phyloP scores from a whole-genome alignment of 2,113 vertebrate species.

The Catharus fuscescens region DNA sequence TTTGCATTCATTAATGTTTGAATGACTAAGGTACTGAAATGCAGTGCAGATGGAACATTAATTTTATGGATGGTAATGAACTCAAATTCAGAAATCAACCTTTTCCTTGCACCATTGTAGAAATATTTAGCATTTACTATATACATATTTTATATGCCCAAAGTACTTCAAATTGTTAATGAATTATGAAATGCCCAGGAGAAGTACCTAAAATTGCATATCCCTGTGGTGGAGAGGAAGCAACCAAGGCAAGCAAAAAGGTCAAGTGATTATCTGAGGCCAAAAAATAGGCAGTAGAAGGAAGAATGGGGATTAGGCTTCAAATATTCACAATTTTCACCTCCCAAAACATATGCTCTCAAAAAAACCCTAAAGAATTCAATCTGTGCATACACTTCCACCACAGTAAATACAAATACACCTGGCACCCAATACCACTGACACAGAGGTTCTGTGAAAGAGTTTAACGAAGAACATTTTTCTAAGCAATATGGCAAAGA shows the following conservation, averaged over 20 bases:
- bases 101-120: conserved; percentile 19
- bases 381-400: neutral
- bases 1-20: conserved; percentile 17
- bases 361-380: neutral
- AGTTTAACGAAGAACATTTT: neutral
- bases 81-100: conserved; percentile 26
- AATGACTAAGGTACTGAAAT: conserved; percentile 4
- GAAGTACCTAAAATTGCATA: neutral
- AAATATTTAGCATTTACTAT: conserved; percentile 39
- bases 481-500: neutral
- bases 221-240: neutral
- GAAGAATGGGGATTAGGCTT: neutral
- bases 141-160: conserved; percentile 31
- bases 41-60: neutral
- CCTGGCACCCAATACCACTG: neutral
- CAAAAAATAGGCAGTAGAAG: neutral
- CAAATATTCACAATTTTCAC: neutral
- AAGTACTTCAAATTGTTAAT: neutral
- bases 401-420: conserved; percentile 13
- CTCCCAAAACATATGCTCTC: conserved; percentile 17
- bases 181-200: conserved; percentile 3
- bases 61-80: neutral
- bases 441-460: neutral
- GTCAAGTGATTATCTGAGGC: conserved; percentile 18
- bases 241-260: conserved; percentile 8